Base-by-base conservation (phyloP, 2,113 vertebrate species). In the Carassius gibelio region DNA sequence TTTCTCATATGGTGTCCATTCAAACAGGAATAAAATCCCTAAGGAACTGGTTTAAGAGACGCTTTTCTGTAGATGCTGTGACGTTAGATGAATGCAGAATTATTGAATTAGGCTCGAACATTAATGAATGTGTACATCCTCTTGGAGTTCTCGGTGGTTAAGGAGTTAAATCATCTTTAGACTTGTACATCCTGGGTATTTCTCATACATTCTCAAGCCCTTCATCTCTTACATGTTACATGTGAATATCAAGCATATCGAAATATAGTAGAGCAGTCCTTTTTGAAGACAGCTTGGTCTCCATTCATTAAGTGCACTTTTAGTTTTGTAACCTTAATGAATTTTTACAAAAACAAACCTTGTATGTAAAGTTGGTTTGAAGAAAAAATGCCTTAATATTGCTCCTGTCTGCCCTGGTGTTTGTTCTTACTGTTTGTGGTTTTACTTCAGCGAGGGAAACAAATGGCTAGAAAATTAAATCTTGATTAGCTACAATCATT, bases 231-330 rank as follows among this genome's bases (percentile, higher is more conserved):
- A 61, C 2, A n/a, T 61, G 75, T 55, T 17, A 76, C 14, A 4
- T 55, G 45, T 76, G 8, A 8, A 76, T 19, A 9, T 74, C 59
- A 17, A 80, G 38, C 77, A 80, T 45, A 48, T 48, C 45, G n/a
- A 80, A 26, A 17, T 80, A 17, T n/a, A 26, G 36, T 36, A 23
- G 11, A 79, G 21, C 57, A 79, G 34, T 21, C 57, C 5, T 13
- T 13, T 80, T 45, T 71, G 34, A 42, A 45, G 14, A 38, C 77
- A 17, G 77, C 34, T 61, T 48, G 38, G 38, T 80, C 38, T 62
- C 78, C 78, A 17, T 62, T 45, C n/a, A 48, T 81, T 66, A 81
- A 81, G 78, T 81, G 78, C 57, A 66, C 78, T 81, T 81, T 66
- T 42, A 64, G 76, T 38, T 42, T 36, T 17, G n/a, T 55, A 36